Evolutionary conservation across 2,888 invertebrate genomes (phyloP).

Genomic region (Apomyelois bistriatella): DNA sequence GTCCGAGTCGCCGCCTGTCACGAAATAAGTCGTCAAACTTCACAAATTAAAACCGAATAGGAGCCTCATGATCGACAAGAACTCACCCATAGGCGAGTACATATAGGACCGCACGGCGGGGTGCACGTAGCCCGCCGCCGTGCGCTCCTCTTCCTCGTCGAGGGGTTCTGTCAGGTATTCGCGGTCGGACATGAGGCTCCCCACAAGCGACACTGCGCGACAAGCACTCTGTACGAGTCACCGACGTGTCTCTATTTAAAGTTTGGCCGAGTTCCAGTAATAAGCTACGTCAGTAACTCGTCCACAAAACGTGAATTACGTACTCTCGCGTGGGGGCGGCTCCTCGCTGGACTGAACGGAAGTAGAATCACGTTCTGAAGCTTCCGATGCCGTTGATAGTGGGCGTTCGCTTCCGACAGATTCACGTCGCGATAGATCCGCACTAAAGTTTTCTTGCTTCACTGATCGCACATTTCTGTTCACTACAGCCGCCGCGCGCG

Average conservation of each 20-base stretch:
- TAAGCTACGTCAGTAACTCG: slow-evolving; percentile 71
- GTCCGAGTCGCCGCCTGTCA: slow-evolving; percentile 80
- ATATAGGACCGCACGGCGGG: slow-evolving; percentile 78
- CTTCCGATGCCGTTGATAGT: slow-evolving; percentile 70
- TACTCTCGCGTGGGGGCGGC: slow-evolving; percentile 72
- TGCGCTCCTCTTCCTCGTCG: slow-evolving; percentile 68
- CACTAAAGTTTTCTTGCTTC: slow-evolving; percentile 42
- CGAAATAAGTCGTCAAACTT: slow-evolving; percentile 42
- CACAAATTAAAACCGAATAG: slow-evolving; percentile 22
- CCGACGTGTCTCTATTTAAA: slow-evolving; percentile 72
- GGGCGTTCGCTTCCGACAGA: slow-evolving; percentile 70
- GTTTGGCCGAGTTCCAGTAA: slow-evolving; percentile 74
- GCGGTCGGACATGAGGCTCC: slow-evolving; percentile 77
- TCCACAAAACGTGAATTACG: slow-evolving; percentile 63
- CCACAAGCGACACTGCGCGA: slow-evolving; percentile 73
- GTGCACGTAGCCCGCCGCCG: slow-evolving; percentile 63
- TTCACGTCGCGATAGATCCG: slow-evolving; percentile 49
- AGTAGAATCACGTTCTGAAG: slow-evolving; percentile 71
- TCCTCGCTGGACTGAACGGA: slow-evolving; percentile 77
- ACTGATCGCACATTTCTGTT: slow-evolving; percentile 47
- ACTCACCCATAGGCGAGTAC: slow-evolving; percentile 79
- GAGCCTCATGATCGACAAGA: slow-evolving; percentile 50
- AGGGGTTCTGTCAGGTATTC: slow-evolving; percentile 73
- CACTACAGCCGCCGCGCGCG: slow-evolving; percentile 46
- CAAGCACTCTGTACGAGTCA: slow-evolving; percentile 70